These are phyloP conservation scores for Ceratotherium simum DNA, from an alignment of 2,113 vertebrate species.

Conservation along the genomic window DNA sequence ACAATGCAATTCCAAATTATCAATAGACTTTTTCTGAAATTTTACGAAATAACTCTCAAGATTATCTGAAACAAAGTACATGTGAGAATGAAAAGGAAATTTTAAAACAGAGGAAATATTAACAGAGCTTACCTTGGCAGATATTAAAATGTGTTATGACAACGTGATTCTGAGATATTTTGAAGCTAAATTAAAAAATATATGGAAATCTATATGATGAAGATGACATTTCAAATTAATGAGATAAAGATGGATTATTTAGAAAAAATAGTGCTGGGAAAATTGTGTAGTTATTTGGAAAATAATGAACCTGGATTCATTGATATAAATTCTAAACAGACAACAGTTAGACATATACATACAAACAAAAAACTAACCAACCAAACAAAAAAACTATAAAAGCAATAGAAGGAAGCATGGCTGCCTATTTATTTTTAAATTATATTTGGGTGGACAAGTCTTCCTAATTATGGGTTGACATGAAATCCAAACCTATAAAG, in stretches of 20 bases:
- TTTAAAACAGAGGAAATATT: background rate
- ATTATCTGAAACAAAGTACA: background rate
- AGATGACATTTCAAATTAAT: background rate
- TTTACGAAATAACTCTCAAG: background rate
- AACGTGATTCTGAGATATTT: background rate
- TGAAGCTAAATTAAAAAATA: background rate
- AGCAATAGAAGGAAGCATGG: background rate
- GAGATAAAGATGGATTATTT: background rate
- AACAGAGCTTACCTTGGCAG: background rate
- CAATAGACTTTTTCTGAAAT: background rate
- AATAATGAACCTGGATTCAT: background rate
- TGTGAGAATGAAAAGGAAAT: background rate
- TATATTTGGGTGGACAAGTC: background rate
- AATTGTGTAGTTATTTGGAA: constrained; percentile 16
- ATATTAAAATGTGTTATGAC: background rate
- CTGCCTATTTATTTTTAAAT: background rate
- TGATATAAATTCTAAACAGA: background rate
- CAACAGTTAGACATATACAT: background rate
- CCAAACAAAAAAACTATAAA: background rate
- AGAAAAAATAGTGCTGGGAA: background rate
- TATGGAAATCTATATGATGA: background rate
- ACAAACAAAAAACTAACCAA: background rate
- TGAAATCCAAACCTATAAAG: background rate
- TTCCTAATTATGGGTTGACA: background rate
- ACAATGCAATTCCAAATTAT: background rate